Evolutionary conservation across 1,140 invertebrate genomes (phyloP), one percentile per base, ranked within the genome.

Genomic region (Microvelia longipes): DNA sequence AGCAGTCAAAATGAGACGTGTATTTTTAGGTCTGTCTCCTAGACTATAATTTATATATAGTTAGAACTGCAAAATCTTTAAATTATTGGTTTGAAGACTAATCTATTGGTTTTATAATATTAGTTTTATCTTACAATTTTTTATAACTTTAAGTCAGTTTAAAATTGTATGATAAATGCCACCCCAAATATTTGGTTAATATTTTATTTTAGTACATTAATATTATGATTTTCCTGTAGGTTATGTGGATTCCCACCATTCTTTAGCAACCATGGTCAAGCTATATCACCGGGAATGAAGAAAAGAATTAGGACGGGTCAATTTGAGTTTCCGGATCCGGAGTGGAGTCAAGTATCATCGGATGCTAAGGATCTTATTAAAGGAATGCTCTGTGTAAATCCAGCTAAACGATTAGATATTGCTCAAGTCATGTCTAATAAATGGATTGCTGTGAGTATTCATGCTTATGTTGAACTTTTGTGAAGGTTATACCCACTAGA

Each of bases 221-320:
- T n/a, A n/a, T n/a, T n/a, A n/a, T n/a, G n/a, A n/a, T n/a, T n/a
- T n/a, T n/a, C n/a, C n/a, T n/a, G 19, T 75, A 91, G 90, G 73
- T 84, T 98, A 66, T 98, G 96, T 82, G 96, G 96, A 2, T 98
- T 96, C 80, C 96, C 96, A 28, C 96, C 96, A 26, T 99, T 98
- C 82, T 98, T 97, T 79, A 96, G 94, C 78, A 96, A 96, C 79
- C 92, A 97, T 77, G 96, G 96, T 0, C 82, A 95, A 29, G 93
- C 96, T 5, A 98, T 99, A 75, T 98, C 95, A 29, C 96, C 97
- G 0, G 96, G 97, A n/a, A 99, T 99, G 97, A 99, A 98, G 79
- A 96, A 92, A 79, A 85, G 96, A 68, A 98, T 98, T 76, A 84
- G 93, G 71, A 87, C 93, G 66, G 96, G 96, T 2, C 93, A 98